Conservation (phyloP, 2,113 vertebrate species). For the Aspiorhynchus laticeps region DNA sequence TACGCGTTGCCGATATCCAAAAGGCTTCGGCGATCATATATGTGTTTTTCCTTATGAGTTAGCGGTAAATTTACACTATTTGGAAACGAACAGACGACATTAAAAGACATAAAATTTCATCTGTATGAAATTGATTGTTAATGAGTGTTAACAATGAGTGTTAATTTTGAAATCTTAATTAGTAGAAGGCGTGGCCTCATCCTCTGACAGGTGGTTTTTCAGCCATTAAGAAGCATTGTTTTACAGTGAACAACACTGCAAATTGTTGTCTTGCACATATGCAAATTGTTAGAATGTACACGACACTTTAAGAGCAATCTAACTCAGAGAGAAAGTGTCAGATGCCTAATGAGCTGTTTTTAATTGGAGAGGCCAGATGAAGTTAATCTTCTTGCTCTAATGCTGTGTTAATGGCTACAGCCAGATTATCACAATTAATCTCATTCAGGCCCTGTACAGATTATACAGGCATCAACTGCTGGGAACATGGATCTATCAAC, state of each 20-base stretch:
- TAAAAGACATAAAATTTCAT: too few species aligned
- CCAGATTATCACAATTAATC: conserved; percentile 39
- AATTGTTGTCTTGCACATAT: neutral
- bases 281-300: neutral
- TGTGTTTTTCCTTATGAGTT: too few species aligned
- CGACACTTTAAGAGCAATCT: conserved; percentile 16
- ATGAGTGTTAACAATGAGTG: too few species aligned
- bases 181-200: neutral
- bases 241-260: neutral
- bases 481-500: conserved; percentile 17
- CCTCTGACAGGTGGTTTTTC: neutral
- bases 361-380: conserved; percentile 42
- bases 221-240: neutral
- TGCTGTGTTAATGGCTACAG: conserved; percentile 32
- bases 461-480: conserved; percentile 14
- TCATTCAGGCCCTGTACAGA: conserved; percentile 12
- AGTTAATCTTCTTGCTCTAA: conserved; percentile 28
- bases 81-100: too few species aligned
- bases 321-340: conserved; percentile 25
- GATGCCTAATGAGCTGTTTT: conserved; percentile 40
- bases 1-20: too few species aligned
- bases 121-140: neutral
- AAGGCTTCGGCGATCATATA: too few species aligned
- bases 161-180: neutral
- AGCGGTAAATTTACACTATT: too few species aligned